Percentiles rank a stretch among this genome's conserved stretches.
phyloP scores from a whole-genome alignment of 1,140 invertebrate species.

The Dendroctonus ponderosae region DNA sequence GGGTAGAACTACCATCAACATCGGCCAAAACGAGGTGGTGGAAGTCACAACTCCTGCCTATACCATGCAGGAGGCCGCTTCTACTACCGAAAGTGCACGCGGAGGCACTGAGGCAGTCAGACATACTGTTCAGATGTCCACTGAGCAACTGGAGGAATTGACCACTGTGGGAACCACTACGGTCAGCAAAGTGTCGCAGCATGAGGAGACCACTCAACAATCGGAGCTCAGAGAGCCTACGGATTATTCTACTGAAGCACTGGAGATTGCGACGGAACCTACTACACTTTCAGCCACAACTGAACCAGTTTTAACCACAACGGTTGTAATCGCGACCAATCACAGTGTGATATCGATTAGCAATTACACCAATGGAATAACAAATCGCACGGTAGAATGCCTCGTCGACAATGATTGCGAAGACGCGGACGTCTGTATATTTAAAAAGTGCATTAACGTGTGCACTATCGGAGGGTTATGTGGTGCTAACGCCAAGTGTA shows the following conservation, averaged over 20 bases:
- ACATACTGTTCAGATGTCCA: constrained; percentile 20
- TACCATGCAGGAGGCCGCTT: neutral
- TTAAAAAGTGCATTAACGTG: constrained; percentile 70
- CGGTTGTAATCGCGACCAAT: neutral
- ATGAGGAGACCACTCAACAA: neutral
- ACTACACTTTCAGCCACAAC: neutral
- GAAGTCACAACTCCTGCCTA: constrained; percentile 25
- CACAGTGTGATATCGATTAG: constrained; percentile 19
- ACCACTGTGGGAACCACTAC: constrained; percentile 15
- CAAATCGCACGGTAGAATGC: constrained; percentile 24
- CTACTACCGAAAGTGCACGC: neutral
- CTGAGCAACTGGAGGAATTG: constrained; percentile 24
- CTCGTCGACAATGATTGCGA: constrained; percentile 64
- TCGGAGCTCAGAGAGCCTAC: neutral
- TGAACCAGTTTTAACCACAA: constrained; percentile 14
- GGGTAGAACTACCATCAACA: constrained; percentile 24
- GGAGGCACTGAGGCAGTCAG: constrained; percentile 11
- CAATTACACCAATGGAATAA: constrained; percentile 26
- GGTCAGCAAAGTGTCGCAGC: constrained; percentile 1
- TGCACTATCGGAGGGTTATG: constrained; percentile 65
- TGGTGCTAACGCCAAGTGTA: constrained; percentile 67
- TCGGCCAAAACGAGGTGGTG: constrained; percentile 10
- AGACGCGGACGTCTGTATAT: constrained; percentile 64
- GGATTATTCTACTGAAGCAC: neutral
- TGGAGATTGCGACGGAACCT: neutral